Conservation (phyloP, 2,113 vertebrate genomes). For the Paratilapia polleni region DNA sequence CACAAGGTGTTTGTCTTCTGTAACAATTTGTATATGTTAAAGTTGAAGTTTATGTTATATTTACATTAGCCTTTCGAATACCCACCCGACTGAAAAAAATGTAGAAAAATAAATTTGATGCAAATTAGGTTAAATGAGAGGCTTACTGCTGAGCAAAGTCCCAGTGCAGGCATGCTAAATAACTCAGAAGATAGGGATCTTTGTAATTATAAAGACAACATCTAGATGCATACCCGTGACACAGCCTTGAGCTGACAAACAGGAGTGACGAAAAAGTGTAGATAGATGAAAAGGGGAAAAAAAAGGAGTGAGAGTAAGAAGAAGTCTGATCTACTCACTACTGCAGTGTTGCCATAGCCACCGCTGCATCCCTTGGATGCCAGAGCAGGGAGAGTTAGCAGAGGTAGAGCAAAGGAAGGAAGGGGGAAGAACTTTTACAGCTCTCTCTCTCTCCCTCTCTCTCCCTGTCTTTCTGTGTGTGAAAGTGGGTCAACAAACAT, state of each 20-base stretch:
- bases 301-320: neutral
- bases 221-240: slow-evolving; percentile 44
- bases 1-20: neutral
- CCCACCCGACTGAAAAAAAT: neutral
- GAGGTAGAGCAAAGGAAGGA: slow-evolving; percentile 33
- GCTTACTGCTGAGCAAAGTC: slow-evolving; percentile 21
- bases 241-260: slow-evolving; percentile 50
- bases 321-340: slow-evolving; percentile 34
- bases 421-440: slow-evolving; percentile 48
- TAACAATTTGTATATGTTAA: neutral
- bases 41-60: neutral
- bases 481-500: slow-evolving; percentile 71
- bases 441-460: slow-evolving; percentile 29
- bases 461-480: neutral
- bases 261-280: neutral
- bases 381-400: slow-evolving; percentile 30
- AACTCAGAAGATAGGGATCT: slow-evolving; percentile 55
- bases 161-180: slow-evolving; percentile 26
- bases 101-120: slow-evolving; percentile 30
- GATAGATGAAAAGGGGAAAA: neutral
- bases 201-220: slow-evolving; percentile 62
- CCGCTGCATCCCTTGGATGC: slow-evolving; percentile 53
- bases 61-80: neutral
- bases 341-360: slow-evolving; percentile 74
- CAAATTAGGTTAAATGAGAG: slow-evolving; percentile 56